phyloP scores from a whole-genome alignment of 2,113 vertebrate species.

The Chionodraco myersi region DNA sequence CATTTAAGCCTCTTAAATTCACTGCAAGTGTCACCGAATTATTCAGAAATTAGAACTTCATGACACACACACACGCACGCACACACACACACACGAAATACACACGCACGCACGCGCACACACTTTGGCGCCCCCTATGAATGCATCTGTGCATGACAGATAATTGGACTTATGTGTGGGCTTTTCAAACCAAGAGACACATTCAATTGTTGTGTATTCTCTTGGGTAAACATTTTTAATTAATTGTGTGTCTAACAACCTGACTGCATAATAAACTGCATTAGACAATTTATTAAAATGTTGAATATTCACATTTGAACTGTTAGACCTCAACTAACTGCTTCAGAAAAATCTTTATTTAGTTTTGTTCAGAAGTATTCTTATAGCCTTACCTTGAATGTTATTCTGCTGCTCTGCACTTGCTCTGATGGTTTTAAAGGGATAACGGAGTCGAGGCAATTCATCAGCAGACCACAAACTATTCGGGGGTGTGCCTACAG shows the following conservation, averaged over 20 bases:
- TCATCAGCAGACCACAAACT: slow-evolving; percentile 69
- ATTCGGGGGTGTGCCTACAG: slow-evolving; percentile 89
- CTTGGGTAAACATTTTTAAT: neutral
- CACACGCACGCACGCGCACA: neutral
- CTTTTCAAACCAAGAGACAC: neutral
- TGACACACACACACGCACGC: neutral
- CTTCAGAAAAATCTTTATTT: neutral
- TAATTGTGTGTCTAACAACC: neutral
- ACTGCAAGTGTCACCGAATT: neutral
- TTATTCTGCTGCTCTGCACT: neutral
- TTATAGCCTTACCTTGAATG: neutral
- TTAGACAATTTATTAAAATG: neutral
- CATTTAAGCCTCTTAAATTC: neutral
- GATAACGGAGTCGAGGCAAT: slow-evolving; percentile 52
- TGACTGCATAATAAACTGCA: neutral
- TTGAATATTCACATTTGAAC: neutral
- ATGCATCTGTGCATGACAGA: neutral
- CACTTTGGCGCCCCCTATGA: slow-evolving; percentile 48
- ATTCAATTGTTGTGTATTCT: neutral
- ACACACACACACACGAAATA: neutral
- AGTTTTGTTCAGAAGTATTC: neutral
- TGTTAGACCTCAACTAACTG: neutral
- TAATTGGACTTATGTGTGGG: slow-evolving; percentile 12
- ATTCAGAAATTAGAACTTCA: neutral
- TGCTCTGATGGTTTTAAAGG: slow-evolving; percentile 27